These are phyloP conservation scores for Halictus ligatus DNA, from an alignment of 2,888 invertebrate genomes.

Conservation along the genomic window DNA sequence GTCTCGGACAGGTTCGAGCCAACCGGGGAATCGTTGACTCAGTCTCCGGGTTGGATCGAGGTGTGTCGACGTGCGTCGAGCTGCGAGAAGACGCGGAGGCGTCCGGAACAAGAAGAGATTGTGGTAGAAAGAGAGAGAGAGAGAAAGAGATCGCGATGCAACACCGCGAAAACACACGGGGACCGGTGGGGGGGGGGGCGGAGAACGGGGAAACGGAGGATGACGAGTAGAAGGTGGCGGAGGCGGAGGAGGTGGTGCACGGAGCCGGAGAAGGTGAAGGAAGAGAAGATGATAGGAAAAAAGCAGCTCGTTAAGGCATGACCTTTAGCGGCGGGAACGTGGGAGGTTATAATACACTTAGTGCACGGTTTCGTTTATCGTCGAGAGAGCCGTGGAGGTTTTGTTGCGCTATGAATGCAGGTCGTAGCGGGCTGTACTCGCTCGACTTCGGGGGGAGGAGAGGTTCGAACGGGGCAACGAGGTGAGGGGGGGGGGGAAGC, in stretches of 20 bases:
- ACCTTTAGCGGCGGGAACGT: conserved; percentile 82
- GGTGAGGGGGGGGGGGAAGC: background rate
- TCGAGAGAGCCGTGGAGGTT: conserved; percentile 68
- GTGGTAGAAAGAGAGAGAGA: no score
- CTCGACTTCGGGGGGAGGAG: conserved; percentile 35
- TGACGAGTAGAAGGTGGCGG: background rate
- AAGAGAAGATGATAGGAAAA: conserved; percentile 63
- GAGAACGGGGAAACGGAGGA: conserved; percentile 1
- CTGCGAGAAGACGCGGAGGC: conserved; percentile 33
- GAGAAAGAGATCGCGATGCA: conserved; percentile 22
- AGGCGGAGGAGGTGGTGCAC: conserved; percentile 15
- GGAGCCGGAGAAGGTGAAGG: conserved; percentile 37
- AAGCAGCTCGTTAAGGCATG: conserved; percentile 81
- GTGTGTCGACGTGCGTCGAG: conserved; percentile 18
- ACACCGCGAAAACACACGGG: conserved; percentile 4
- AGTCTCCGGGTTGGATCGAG: conserved; percentile 2
- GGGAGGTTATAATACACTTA: conserved; percentile 80
- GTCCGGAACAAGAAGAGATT: conserved; percentile 8
- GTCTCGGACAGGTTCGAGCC: background rate
- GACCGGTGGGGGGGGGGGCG: background rate
- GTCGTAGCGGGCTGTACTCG: conserved; percentile 65
- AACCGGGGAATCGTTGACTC: background rate
- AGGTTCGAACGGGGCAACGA: conserved; percentile 15
- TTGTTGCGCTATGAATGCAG: conserved; percentile 73
- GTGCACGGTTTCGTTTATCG: conserved; percentile 75